Percentiles rank a stretch among this genome's conserved stretches.
Evolutionary conservation across 2,888 invertebrate genomes (phyloP).

Genomic region (Atherix ibis): DNA sequence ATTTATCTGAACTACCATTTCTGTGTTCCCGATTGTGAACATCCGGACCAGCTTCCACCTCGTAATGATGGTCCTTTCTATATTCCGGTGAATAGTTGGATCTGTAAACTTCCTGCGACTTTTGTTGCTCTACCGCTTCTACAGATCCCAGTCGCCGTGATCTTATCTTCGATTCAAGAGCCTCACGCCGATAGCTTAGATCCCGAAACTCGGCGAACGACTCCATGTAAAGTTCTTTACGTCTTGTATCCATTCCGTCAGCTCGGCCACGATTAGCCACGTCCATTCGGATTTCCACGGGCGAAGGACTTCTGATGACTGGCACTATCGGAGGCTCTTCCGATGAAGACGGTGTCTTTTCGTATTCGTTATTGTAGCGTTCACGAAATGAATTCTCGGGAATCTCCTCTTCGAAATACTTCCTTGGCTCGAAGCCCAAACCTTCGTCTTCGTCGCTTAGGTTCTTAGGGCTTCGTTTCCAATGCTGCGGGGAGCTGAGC

Average conservation of each 20-base stretch:
- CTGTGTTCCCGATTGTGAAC: conserved; percentile 38
- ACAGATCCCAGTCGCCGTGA: conserved; percentile 36
- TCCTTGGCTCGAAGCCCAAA: conserved; percentile 47
- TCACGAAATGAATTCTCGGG: conserved; percentile 1
- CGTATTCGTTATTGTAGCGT: conserved; percentile 2
- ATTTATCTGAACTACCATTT: conserved; percentile 8
- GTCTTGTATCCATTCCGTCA: conserved; percentile 49
- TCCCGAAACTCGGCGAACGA: conserved; percentile 35
- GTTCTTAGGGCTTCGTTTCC: conserved; percentile 29
- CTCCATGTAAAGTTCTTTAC: conserved; percentile 26
- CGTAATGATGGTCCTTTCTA: conserved; percentile 23
- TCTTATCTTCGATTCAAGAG: conserved; percentile 59
- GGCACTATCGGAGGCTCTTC: conserved; percentile 47
- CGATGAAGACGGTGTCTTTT: conserved; percentile 13
- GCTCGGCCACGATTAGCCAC: conserved; percentile 39
- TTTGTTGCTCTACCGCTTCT: conserved; percentile 35
- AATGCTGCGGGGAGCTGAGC: conserved; percentile 22
- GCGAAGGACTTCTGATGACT: conserved; percentile 41
- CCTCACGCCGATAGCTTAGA: conserved; percentile 54
- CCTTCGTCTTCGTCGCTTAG: conserved; percentile 65
- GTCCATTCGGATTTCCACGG: conserved; percentile 19
- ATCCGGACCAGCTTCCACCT: conserved; percentile 2
- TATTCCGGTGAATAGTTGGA: conserved; percentile 32
- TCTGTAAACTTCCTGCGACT: conserved; percentile 16
- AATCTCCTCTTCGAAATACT: conserved; percentile 33